Percentiles rank a stretch among this genome's conserved stretches.
These are phyloP conservation scores for Sipha flava DNA, from an alignment of 1,140 invertebrate species.

Conservation along the genomic window DNA sequence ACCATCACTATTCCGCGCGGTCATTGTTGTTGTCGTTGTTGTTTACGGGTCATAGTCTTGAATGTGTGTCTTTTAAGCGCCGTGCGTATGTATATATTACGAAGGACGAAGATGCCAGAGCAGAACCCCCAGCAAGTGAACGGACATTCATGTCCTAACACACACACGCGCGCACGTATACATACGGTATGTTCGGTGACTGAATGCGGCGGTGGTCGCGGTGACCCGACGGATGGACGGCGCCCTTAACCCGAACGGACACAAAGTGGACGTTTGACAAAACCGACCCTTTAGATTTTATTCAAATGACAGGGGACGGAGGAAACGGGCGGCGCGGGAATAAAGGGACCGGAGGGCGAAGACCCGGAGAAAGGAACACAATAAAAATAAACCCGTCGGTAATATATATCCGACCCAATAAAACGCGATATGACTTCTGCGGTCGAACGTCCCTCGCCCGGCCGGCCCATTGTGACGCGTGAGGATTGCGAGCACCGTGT, in stretches of 20 bases:
- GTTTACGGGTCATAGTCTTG: background rate
- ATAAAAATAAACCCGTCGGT: conserved; percentile 31
- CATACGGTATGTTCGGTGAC: background rate
- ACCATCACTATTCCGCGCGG: too few relatives aligned
- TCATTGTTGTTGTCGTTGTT: background rate
- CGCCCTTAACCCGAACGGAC: conserved; percentile 32
- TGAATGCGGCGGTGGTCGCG: background rate
- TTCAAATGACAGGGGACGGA: conserved; percentile 18
- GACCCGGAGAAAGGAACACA: background rate
- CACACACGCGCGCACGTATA: background rate
- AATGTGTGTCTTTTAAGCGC: conserved; percentile 1
- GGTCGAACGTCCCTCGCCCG: background rate
- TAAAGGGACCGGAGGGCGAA: background rate
- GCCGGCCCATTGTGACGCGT: background rate
- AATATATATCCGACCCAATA: conserved; percentile 27
- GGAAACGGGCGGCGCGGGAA: too few relatives aligned
- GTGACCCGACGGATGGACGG: conserved; percentile 16
- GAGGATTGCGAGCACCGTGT: too few relatives aligned
- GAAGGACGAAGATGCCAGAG: background rate
- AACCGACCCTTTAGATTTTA: conserved; percentile 30
- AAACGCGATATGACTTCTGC: conserved; percentile 28
- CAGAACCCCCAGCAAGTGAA: background rate
- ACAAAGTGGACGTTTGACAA: conserved; percentile 27
- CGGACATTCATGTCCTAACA: background rate
- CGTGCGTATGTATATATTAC: background rate